Base-by-base conservation (phyloP, 2,888 invertebrate genomes). In the Aethes cnicana region DNA sequence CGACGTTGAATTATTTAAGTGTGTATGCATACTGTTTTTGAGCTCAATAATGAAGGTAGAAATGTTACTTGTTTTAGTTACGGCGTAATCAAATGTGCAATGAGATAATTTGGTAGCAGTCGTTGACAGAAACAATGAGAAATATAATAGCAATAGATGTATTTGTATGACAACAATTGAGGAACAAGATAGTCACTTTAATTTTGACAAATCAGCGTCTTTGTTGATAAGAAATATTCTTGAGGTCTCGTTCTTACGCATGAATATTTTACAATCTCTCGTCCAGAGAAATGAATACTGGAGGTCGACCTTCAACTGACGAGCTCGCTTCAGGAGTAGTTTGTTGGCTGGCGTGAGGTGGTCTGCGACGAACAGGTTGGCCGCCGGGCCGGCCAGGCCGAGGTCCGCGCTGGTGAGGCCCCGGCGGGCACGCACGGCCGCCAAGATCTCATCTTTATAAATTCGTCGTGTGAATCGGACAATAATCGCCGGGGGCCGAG, bases 371-470 rank as follows among this genome's bases (percentile, higher is more conserved):
- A 12, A 37, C 37, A 37, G 12, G 37, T 4, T 23, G 21, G 21
- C 9, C 12, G 37, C 25, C 1, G 37, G 37, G 8, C 37, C 37
- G 12, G 23, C 5, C 23, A 37, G 37, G 12, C 9, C 25, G 23
- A 37, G 5, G 14, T 37, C 39, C 9, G 39, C 25, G n/a, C 25
- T 39, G n/a, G 39, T 39, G 25, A 28, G 5, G 1, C 28, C 41
- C 0, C 41, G 41, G 12, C 41, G 21, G 14, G 41, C 28, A 14
- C 28, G 41, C 4, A 42, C 17, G 7, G 41, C 41, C 3, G 28
- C 21, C 9, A 42, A 9, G 1, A 42, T 6, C 18, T 42, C 18
- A 12, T 42, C 28, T n/a, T 42, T 42, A n/a, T 18, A 8, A 9
- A 4, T 16, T 2, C 33, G 33, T n/a, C 8, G 8, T 2, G 33